Evolutionary conservation across 2,113 vertebrate genomes (phyloP), one percentile per base, ranked within the genome.

Genomic region (Cyanistes caeruleus): DNA sequence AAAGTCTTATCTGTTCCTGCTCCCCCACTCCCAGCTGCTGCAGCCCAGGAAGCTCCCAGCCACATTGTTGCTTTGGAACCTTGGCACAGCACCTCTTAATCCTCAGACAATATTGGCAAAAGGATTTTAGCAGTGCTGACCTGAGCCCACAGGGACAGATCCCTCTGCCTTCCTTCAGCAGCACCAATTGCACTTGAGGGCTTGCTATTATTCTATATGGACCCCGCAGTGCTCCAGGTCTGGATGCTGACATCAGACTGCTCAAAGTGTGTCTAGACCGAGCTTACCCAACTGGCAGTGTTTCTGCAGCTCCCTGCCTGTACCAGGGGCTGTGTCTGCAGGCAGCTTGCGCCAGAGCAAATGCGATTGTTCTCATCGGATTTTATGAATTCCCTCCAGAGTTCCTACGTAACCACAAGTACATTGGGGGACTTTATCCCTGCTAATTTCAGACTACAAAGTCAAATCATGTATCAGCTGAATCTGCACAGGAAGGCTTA

Each of bases 291-390:
- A 0, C 73, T 24, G 23, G 76, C 77, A 84, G 72, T 3, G 0
- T 6, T 35, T 18, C 8, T 1, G 24, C 93, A 95, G 60, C 44
- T 82, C 74, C 63, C 70, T 46, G 81, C 64, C 77, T 5, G 39
- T 14, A 52, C 35, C 82, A 89, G 19, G 37, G 33, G 43, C 84
- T 1, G 7, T 41, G 39, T 1, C 70, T 27, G 56, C 68, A 18
- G 74, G 84, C 81, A 84, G 81, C 84, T 76, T 95, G 84, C 84
- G 87, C 83, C 94, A 94, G 11, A 96, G 75, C 70, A 95, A 92
- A 97, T 65, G 85, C 41, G 72, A 90, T 95, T 96, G 88, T 95
- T 94, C 63, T 93, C 85, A 65, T 73, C 24, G 18, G 94, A 89
- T 96, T 89, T 82, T 33, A 89, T 80, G 51, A 96, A 87, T 88